Evolutionary conservation across 2,888 invertebrate species (phyloP).

Genomic region (Diploptera punctata): DNA sequence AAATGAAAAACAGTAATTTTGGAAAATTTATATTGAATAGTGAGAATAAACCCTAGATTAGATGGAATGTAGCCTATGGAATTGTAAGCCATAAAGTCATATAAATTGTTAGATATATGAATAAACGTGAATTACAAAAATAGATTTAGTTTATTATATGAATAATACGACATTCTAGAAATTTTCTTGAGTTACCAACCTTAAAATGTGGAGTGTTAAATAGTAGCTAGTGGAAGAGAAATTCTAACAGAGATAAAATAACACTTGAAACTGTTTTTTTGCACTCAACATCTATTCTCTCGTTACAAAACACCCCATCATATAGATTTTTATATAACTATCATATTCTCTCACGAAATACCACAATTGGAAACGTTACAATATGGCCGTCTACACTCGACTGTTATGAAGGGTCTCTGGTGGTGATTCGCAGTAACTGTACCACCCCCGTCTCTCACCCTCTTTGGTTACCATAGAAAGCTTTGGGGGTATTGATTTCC

Average conservation of each 20-base stretch:
- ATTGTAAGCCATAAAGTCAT: no score
- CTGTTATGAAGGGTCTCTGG: slow-evolving; percentile 22
- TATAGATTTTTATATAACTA: slow-evolving; percentile 13
- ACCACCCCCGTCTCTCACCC: background rate
- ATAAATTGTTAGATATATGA: no score
- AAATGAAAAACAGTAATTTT: no score
- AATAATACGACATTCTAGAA: no score
- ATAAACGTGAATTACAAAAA: no score
- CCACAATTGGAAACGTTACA: slow-evolving; percentile 28
- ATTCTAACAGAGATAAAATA: background rate
- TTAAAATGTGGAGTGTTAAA: background rate
- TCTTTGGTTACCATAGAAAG: background rate
- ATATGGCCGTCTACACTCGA: slow-evolving; percentile 17
- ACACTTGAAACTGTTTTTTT: background rate
- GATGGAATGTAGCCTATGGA: no score
- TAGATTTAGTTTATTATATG: no score
- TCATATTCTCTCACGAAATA: background rate
- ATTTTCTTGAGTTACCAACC: background rate
- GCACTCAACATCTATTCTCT: background rate
- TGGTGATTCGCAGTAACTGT: slow-evolving; percentile 16
- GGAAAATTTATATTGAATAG: no score
- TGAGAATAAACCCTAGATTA: no score
- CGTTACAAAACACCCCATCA: background rate
- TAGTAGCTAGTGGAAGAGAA: no score
- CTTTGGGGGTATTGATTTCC: slow-evolving; percentile 27